phyloP scores from a whole-genome alignment of 2,113 vertebrate species.

The Physeter macrocephalus region DNA sequence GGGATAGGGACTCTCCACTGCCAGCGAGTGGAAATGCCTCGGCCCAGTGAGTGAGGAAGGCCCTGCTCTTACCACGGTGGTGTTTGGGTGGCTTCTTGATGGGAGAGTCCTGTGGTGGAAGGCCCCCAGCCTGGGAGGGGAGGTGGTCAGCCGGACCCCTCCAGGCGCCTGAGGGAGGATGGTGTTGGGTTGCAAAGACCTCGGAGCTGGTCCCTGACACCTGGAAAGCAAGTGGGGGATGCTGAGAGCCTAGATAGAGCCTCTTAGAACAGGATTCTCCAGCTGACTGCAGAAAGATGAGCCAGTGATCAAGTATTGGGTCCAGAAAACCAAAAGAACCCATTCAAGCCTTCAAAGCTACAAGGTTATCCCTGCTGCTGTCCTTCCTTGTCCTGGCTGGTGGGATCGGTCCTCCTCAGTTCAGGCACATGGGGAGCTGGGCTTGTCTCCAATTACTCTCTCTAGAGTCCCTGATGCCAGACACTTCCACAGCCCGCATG shows the following conservation, averaged over 20 bases:
- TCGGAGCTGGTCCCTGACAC: background rate
- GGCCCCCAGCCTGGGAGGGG: background rate
- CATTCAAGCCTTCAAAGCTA: background rate
- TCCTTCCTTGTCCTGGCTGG: background rate
- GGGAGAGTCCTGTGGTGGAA: background rate
- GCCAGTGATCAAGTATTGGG: background rate
- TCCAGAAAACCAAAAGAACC: background rate
- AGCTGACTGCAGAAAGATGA: background rate
- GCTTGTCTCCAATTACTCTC: background rate
- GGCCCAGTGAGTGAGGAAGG: background rate
- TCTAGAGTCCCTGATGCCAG: background rate
- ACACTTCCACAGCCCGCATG: background rate
- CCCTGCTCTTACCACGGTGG: conserved; percentile 56
- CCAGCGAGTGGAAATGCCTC: background rate
- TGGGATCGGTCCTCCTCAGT: background rate
- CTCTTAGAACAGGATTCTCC: background rate
- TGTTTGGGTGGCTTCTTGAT: conserved; percentile 15
- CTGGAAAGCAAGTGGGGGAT: conserved; percentile 44
- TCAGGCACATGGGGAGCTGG: background rate
- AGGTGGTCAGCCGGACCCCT: background rate
- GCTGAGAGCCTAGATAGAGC: background rate
- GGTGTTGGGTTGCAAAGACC: background rate
- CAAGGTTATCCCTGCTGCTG: background rate
- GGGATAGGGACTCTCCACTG: background rate
- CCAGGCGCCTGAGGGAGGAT: background rate